Evolutionary conservation across 2,888 invertebrate species (phyloP).

Genomic region (Thymelicus lineola): DNA sequence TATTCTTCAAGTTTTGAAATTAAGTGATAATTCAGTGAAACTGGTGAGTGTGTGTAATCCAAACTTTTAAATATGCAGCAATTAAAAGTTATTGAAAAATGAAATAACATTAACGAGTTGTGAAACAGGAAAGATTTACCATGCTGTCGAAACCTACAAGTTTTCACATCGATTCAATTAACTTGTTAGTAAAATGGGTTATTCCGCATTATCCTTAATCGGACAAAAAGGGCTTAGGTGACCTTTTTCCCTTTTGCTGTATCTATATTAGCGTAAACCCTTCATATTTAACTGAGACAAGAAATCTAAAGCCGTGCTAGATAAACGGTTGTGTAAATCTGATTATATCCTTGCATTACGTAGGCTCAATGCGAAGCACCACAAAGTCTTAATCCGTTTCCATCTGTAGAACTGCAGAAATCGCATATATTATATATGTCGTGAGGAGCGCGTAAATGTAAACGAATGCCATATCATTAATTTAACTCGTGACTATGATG

Average conservation of each 20-base stretch:
- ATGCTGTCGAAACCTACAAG: conserved; percentile 2
- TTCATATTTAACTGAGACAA: conserved; percentile 22
- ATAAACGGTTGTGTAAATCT: conserved; percentile 55
- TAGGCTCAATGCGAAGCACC: conserved; percentile 75
- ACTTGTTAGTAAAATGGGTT: conserved; percentile 10
- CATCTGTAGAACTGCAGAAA: conserved; percentile 57
- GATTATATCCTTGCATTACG: conserved; percentile 67
- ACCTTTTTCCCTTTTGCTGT: too few relatives aligned
- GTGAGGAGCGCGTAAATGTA: neutral
- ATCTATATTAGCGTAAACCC: too few relatives aligned
- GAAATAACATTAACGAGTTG: conserved; percentile 14
- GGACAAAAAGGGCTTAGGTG: neutral
- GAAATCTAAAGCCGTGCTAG: conserved; percentile 41
- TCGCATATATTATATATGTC: conserved; percentile 4
- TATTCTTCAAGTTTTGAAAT: neutral
- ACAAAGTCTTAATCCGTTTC: conserved; percentile 80
- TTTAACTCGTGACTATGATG: neutral
- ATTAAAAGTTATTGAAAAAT: conserved; percentile 22
- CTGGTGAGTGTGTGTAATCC: neutral
- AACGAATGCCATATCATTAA: neutral
- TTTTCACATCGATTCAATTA: conserved; percentile 16
- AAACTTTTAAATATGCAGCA: conserved; percentile 25
- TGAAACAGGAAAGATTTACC: conserved; percentile 15
- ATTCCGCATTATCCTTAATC: neutral
- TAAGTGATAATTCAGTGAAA: neutral